Percentiles rank a stretch among this genome's conserved stretches.
phyloP scores from a whole-genome alignment of 2,113 vertebrate species.

The Fulmarus glacialis region DNA sequence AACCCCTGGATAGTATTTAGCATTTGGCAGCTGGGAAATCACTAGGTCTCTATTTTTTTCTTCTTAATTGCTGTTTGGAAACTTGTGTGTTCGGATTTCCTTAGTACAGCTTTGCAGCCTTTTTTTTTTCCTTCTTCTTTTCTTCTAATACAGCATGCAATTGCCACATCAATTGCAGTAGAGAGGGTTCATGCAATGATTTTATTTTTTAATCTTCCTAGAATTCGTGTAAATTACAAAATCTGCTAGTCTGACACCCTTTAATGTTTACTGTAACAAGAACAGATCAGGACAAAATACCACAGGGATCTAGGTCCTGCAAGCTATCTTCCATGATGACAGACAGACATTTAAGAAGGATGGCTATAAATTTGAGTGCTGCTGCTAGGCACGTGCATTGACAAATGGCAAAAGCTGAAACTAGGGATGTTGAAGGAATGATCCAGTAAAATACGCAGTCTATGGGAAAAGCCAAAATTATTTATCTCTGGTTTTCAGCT shows the following conservation, averaged over 20 bases:
- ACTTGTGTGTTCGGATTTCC: not conserved
- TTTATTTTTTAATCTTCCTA: not conserved
- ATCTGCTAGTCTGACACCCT: not conserved
- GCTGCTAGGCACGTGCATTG: not conserved
- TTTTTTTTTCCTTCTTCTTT: not conserved
- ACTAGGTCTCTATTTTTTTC: slow-evolving; percentile 8
- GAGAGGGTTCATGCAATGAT: not conserved
- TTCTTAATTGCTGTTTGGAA: slow-evolving; percentile 58
- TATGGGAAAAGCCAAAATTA: not conserved
- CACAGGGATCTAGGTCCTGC: not conserved
- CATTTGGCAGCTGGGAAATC: slow-evolving; percentile 36
- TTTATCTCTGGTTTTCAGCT: not conserved
- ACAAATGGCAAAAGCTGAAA: not conserved
- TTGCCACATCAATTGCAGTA: not conserved
- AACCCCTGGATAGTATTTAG: slow-evolving; percentile 54
- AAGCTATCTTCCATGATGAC: not conserved
- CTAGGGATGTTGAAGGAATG: not conserved
- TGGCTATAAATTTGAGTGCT: not conserved
- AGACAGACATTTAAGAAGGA: not conserved
- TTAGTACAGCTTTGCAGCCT: not conserved
- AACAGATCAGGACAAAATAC: not conserved
- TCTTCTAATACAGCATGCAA: not conserved
- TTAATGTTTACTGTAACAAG: not conserved
- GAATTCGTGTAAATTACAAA: not conserved
- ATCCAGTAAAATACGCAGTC: not conserved